Conservation (phyloP, 1,140 invertebrate species). For the Idris sp. region DNA sequence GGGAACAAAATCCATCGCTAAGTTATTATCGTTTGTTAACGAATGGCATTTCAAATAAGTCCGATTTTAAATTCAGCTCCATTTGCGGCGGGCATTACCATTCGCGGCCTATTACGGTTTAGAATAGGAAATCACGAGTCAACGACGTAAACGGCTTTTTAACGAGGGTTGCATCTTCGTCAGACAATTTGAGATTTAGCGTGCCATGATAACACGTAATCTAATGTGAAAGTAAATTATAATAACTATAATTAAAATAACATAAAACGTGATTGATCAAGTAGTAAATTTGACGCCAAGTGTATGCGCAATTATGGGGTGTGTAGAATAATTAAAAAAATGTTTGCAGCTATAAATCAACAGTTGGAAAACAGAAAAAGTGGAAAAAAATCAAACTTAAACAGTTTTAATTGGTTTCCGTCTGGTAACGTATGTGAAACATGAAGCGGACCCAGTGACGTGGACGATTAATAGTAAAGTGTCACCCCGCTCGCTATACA, state of each 20-base stretch:
- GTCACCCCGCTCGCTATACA: conserved; percentile 44
- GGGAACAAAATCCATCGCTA: conserved; percentile 50
- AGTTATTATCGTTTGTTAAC: conserved; percentile 58
- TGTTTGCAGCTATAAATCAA: too few relatives aligned
- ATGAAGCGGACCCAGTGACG: conserved; percentile 36
- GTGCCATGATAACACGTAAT: background rate
- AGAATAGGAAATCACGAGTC: conserved; percentile 51
- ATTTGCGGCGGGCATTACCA: conserved; percentile 54
- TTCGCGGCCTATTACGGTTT: conserved; percentile 54
- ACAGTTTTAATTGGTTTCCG: conserved; percentile 27
- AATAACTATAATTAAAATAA: background rate
- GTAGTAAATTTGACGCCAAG: background rate
- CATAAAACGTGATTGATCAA: too few relatives aligned
- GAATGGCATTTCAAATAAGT: conserved; percentile 60
- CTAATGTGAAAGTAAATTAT: too few relatives aligned
- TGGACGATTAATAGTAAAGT: conserved; percentile 63
- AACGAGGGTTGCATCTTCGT: conserved; percentile 34
- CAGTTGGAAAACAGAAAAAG: background rate
- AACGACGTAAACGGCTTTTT: conserved; percentile 47
- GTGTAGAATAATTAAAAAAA: too few relatives aligned
- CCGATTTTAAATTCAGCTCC: conserved; percentile 58
- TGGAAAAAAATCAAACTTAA: background rate
- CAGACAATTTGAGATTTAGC: conserved; percentile 45
- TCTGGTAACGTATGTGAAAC: conserved; percentile 43
- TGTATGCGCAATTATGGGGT: background rate